Base-by-base conservation (phyloP, 2,888 invertebrate genomes). In the Polyploca ridens region DNA sequence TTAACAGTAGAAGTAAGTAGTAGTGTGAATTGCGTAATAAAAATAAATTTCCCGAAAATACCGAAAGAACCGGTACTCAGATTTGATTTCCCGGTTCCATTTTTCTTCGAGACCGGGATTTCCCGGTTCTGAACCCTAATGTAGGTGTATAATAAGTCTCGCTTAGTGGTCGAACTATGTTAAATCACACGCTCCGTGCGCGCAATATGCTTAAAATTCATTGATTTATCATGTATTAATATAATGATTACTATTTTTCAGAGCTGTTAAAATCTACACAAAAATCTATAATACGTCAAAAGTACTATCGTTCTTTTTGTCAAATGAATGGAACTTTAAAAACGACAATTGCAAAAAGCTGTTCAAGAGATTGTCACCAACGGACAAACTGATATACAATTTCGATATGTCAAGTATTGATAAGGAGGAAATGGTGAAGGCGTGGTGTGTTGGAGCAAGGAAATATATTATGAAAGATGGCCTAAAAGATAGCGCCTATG, bases 381-480 rank as follows among this genome's bases (percentile, higher is more conserved):
- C 66, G 0, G 77, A 77, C 57, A 69, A 66, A 44, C 33, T 19
- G 0, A 71, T 77, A 0, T 77, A 72, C 33, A 70, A 74, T 62
- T 76, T 71, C 35, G 70, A 77, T 58, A 4, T 75, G 0, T 54
- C 49, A 0, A 27, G n/a, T 6, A 59, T 78, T 0, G 54, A 75
- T 35, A 65, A 64, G 66, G 16, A 72, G 6, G 61, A 64, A 16
- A 13, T 61, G 5, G 10, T 64, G 10, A 10, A 35, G 1, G 35
- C 46, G 0, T 41, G 33, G 38, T 64, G 62, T 14, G 57, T 64
- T 27, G 64, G 64, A 0, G 11, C 58, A 1, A 61, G 64, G 14
- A 62, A 70, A 38, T 71, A 72, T 13, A 64, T 74, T 0, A 0
- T 72, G 1, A 74, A 69, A 64, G 74, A 74, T 14, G 74, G 67